Evolutionary conservation across 2,888 invertebrate species (phyloP).

Genomic region (Euplagia quadripunctaria): DNA sequence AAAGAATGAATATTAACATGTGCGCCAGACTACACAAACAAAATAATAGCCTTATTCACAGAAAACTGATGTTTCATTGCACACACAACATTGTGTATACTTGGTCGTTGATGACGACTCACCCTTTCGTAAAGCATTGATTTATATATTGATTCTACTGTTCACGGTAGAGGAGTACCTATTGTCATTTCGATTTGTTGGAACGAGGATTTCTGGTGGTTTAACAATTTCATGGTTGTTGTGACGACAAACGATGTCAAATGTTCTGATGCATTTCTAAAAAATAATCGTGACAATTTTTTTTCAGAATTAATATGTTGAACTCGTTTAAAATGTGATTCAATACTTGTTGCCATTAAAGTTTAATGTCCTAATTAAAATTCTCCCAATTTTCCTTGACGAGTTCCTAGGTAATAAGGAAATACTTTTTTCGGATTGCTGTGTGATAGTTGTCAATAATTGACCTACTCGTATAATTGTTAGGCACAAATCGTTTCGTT

Average conservation of each 20-base stretch:
- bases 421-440: too few species aligned
- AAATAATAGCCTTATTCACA: constrained; percentile 19
- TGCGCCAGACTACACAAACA: constrained; percentile 16
- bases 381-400: too few species aligned
- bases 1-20: too few species aligned
- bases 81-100: constrained; percentile 15
- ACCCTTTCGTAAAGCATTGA: constrained; percentile 40
- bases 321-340: background rate
- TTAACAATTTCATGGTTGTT: constrained; percentile 16
- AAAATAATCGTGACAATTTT: too few species aligned
- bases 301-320: too few species aligned
- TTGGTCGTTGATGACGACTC: constrained; percentile 24
- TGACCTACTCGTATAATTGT: too few species aligned
- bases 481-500: too few species aligned
- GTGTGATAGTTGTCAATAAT: too few species aligned
- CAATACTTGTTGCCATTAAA: background rate
- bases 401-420: too few species aligned
- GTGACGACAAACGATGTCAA: background rate
- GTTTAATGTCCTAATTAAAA: background rate
- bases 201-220: constrained; percentile 20
- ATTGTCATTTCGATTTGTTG: constrained; percentile 25
- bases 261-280: too few species aligned
- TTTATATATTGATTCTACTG: constrained; percentile 48
- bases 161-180: constrained; percentile 45
- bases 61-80: constrained; percentile 27